These are phyloP conservation scores for Chlorodrepanis virens DNA, from an alignment of 2,113 vertebrate genomes.

Conservation along the genomic window DNA sequence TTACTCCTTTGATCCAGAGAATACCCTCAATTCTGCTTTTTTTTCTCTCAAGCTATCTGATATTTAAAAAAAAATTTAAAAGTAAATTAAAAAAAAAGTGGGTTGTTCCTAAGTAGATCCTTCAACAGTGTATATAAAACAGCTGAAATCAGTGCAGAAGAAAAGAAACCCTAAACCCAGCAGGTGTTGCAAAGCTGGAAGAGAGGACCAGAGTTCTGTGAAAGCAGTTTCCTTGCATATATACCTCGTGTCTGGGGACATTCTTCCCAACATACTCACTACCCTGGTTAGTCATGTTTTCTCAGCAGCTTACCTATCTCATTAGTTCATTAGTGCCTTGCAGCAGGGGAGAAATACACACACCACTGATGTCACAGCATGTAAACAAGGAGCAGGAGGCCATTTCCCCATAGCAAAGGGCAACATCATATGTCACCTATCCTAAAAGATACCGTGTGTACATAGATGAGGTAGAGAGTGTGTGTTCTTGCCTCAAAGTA, in stretches of 20 bases:
- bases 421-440: not conserved
- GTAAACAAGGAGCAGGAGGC: not conserved
- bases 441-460: not conserved
- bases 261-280: not conserved
- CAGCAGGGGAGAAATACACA: not conserved
- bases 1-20: conserved; percentile 12
- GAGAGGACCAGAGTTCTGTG: not conserved
- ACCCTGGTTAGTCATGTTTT: conserved; percentile 16
- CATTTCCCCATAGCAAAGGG: conserved; percentile 21
- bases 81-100: not conserved
- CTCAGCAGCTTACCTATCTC: not conserved
- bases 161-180: not conserved
- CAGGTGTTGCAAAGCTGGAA: not conserved
- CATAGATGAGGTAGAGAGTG: not conserved
- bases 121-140: not conserved
- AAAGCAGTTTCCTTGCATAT: not conserved
- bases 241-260: not conserved
- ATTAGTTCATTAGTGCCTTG: not conserved
- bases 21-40: not conserved
- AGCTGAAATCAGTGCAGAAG: not conserved
- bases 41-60: not conserved
- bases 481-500: not conserved
- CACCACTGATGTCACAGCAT: not conserved
- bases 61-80: not conserved
- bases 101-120: not conserved